Base-by-base conservation (phyloP, 2,113 vertebrate genomes). In the Zosterops hypoxanthus region DNA sequence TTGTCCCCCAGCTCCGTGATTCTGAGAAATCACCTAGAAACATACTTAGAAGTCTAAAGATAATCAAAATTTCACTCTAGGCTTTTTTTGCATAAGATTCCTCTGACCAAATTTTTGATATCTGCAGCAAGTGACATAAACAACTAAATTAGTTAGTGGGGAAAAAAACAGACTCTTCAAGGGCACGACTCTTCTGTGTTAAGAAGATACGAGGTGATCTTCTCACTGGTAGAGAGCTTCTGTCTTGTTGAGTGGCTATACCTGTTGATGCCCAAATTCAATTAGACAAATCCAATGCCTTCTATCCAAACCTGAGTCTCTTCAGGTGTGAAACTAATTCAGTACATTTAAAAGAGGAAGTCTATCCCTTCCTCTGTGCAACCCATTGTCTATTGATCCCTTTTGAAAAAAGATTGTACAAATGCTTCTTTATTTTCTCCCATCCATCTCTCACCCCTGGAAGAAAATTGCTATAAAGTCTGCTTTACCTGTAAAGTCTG, bases 381-480 rank as follows among this genome's bases (percentile, higher is more conserved):
- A 44, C 3, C 2, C 0, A 0, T 21, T 52, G 8, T 26, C 29
- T 85, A 3, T 1, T 68, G 29, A 73, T 60, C 1, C 4, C 6
- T 50, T 78, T 42, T 46, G 13, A 73, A 86, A 36, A 5, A 39
- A 39, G 5, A 39, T 66, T 64, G 14, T 65, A 52, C 14, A 60
- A 86, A 44, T 61, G 8, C 13, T n/a, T 80, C 17, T 12, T 1
- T 80, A 60, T 69, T 64, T 95, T 73, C 11, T 86, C 22, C 11
- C 12, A 61, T 65, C 7, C 22, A 29, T 23, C 13, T 78, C 17
- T 87, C 16, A 78, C 23, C 70, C 3, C 23, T 82, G n/a, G 34
- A 83, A 47, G 1, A 1, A 91, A 14, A 47, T 80, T 71, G 8
- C 8, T n/a, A 36, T 60, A 39, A 82, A 65, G 4, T 80, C 16